Evolutionary conservation across 2,888 invertebrate genomes (phyloP).

Genomic region (Nezara viridula): DNA sequence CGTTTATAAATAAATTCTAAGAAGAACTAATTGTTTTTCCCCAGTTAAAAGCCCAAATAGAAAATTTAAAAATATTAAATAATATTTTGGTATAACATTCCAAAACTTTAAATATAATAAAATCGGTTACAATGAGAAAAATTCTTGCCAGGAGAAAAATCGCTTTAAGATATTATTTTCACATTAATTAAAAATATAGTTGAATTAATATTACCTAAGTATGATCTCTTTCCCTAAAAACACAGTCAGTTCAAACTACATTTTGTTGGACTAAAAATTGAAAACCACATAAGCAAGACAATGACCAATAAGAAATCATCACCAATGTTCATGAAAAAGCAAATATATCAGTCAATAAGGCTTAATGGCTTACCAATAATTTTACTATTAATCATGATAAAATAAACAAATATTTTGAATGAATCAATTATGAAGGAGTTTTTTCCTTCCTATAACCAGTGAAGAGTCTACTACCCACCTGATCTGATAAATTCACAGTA

Average conservation of each 20-base stretch:
- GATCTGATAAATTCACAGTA: not conserved
- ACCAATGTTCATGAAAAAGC: not conserved
- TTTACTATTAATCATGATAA: not conserved
- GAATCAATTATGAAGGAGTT: not conserved
- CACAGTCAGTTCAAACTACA: too few species aligned
- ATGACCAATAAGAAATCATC: not conserved
- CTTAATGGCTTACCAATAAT: not conserved
- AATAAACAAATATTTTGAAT: not conserved
- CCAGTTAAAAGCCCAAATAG: not conserved
- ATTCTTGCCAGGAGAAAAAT: not conserved
- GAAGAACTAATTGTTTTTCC: not conserved
- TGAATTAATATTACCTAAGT: too few species aligned
- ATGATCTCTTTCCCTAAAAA: too few species aligned
- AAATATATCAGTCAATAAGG: not conserved
- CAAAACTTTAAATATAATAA: not conserved
- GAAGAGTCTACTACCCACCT: not conserved
- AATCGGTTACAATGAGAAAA: not conserved
- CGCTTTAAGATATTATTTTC: not conserved
- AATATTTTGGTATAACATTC: not conserved
- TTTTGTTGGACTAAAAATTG: too few species aligned
- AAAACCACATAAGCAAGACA: too few species aligned
- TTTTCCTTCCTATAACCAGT: not conserved
- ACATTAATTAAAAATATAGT: too few species aligned
- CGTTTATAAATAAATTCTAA: conserved; percentile 32
- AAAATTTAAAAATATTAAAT: not conserved